Conservation (phyloP, 1,140 invertebrate species). For the Drosophila pseudoananassae region DNA sequence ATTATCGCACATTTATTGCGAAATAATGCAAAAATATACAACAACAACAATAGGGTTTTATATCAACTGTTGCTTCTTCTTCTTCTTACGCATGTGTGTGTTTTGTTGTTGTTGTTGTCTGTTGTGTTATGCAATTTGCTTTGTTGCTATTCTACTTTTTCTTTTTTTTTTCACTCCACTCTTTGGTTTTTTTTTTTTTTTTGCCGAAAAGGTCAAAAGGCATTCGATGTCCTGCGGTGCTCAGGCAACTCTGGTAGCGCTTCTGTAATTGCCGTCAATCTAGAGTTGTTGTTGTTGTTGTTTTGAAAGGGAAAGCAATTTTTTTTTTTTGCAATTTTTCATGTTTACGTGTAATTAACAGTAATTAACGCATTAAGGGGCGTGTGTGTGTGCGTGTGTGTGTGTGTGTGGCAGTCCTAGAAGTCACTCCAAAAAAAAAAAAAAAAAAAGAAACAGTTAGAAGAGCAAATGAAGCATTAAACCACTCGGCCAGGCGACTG, state of each 20-base stretch:
- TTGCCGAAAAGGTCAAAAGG: conserved; percentile 42
- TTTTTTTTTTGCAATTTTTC: conserved; percentile 39
- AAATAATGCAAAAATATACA: conserved; percentile 78
- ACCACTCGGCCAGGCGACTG: neutral
- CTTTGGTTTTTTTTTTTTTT: conserved; percentile 5
- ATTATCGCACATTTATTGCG: conserved; percentile 79
- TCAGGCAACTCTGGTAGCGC: too few species aligned
- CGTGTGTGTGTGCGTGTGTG: too few species aligned
- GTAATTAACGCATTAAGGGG: conserved; percentile 79
- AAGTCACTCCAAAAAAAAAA: too few species aligned
- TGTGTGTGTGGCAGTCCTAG: too few species aligned
- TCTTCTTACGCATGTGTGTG: conserved; percentile 7
- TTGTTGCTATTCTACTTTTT: neutral
- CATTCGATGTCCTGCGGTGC: conserved; percentile 62
- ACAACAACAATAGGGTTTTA: conserved; percentile 32
- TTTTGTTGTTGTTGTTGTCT: neutral
- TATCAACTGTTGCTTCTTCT: conserved; percentile 56
- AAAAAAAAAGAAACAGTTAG: neutral
- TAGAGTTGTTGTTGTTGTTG: conserved; percentile 28
- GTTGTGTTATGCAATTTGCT: conserved; percentile 23
- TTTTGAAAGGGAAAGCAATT: conserved; percentile 65
- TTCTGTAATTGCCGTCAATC: conserved; percentile 78
- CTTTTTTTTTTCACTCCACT: neutral
- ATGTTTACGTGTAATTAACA: conserved; percentile 76
- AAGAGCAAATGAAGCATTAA: conserved; percentile 10